These are phyloP conservation scores for human DNA, from an alignment of 2,113 vertebrate species.

Conservation along the genomic window DNA sequence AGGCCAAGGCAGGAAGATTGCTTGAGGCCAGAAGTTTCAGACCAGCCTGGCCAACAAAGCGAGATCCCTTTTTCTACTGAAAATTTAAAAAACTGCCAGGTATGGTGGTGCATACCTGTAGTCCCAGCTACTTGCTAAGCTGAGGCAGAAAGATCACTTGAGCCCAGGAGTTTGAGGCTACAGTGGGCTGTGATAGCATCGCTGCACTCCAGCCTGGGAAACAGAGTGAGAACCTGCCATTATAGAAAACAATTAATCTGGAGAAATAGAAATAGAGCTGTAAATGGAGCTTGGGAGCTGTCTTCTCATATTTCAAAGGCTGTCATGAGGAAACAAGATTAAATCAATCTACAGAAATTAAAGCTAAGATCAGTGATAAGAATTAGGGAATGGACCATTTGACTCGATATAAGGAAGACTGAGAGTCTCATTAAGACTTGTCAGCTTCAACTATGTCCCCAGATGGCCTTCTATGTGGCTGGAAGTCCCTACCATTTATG, in stretches of 20 bases:
- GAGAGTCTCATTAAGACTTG: neutral
- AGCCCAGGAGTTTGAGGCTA: too few relatives aligned
- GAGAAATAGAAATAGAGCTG: neutral
- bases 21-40: too few relatives aligned
- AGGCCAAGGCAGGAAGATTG: too few relatives aligned
- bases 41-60: too few relatives aligned
- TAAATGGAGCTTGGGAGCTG: neutral
- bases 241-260: neutral
- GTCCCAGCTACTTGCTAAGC: too few relatives aligned
- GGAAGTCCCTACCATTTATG: neutral
- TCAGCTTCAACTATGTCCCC: neutral
- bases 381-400: neutral
- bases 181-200: too few relatives aligned
- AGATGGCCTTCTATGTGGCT: neutral
- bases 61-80: too few relatives aligned
- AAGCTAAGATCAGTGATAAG: neutral
- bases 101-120: too few relatives aligned
- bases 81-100: too few relatives aligned
- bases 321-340: neutral
- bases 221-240: too few relatives aligned
- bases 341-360: slow-evolving; percentile 42
- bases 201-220: too few relatives aligned
- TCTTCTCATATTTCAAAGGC: neutral
- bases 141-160: too few relatives aligned
- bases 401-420: neutral